These are phyloP conservation scores for Vulpes vulpes DNA, from an alignment of 2,113 vertebrate species.

Conservation along the genomic window DNA sequence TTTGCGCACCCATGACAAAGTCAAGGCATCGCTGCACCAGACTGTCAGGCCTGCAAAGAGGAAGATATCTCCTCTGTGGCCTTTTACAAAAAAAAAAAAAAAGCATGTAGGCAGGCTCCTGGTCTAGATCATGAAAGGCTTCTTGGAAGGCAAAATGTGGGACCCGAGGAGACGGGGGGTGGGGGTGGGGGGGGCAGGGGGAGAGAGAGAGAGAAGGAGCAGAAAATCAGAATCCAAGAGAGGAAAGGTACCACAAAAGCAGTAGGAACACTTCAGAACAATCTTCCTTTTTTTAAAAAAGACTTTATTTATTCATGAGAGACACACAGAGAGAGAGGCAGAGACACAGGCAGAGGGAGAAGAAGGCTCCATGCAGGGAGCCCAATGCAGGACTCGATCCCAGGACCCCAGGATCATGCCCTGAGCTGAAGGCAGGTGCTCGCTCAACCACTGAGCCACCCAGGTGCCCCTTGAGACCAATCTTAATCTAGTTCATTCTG, in stretches of 20 bases:
- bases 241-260: not conserved
- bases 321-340: too few species aligned
- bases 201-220: not conserved
- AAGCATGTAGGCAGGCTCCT: not conserved
- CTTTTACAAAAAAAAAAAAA: too few species aligned
- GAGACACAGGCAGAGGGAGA: too few species aligned
- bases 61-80: not conserved
- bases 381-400: too few species aligned
- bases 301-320: too few species aligned
- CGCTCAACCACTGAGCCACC: too few species aligned
- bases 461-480: not conserved
- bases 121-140: not conserved
- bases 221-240: not conserved
- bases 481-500: not conserved
- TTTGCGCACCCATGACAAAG: rapidly evolving
- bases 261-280: not conserved
- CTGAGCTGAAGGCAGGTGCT: too few species aligned
- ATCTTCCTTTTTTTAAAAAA: not conserved
- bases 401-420: too few species aligned
- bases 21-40: too few species aligned
- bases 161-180: not conserved
- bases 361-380: too few species aligned
- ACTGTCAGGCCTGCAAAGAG: not conserved
- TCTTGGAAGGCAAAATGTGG: not conserved
- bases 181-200: too few species aligned